A percentile compares a stretch with the other conserved stretches of the same genome.
phyloP scores from a whole-genome alignment of 2,797 vertebrate species.

The Danio aesculapii region DNA sequence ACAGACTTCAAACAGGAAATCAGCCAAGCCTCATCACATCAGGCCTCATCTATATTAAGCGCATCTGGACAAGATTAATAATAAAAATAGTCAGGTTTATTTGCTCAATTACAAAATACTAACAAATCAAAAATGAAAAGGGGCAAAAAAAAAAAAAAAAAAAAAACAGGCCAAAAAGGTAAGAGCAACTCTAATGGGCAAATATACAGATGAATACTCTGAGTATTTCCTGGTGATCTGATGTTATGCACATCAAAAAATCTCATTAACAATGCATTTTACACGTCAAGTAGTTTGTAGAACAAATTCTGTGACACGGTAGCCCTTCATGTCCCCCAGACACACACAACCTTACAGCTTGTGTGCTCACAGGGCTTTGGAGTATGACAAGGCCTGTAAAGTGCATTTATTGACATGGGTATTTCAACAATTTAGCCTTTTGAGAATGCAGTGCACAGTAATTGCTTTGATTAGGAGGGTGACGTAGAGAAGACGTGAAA shows the following conservation, averaged over 20 bases:
- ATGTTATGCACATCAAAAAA: not conserved
- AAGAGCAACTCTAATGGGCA: not conserved
- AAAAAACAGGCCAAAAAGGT: not conserved
- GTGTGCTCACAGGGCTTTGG: constrained; percentile 58
- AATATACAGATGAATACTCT: not conserved
- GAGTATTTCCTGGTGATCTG: too few relatives aligned
- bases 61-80: constrained; percentile 11
- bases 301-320: constrained; percentile 28
- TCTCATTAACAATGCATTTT: not conserved
- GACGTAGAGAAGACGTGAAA: not conserved
- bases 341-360: constrained; percentile 48
- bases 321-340: constrained; percentile 71
- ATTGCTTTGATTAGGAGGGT: constrained; percentile 7
- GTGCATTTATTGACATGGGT: constrained; percentile 63
- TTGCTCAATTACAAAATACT: not conserved
- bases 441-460: constrained; percentile 19
- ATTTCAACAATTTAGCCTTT: constrained; percentile 43
- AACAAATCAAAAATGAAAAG: too few relatives aligned
- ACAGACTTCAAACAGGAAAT: constrained; percentile 30
- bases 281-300: not conserved
- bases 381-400: constrained; percentile 65
- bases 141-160: not conserved
- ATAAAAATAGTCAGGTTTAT: not conserved
- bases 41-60: constrained; percentile 21
- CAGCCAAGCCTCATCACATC: constrained; percentile 28